A percentile compares a stretch with the other conserved stretches of the same genome.
phyloP scores from a whole-genome alignment of 2,113 vertebrate species.

The Riparia riparia region DNA sequence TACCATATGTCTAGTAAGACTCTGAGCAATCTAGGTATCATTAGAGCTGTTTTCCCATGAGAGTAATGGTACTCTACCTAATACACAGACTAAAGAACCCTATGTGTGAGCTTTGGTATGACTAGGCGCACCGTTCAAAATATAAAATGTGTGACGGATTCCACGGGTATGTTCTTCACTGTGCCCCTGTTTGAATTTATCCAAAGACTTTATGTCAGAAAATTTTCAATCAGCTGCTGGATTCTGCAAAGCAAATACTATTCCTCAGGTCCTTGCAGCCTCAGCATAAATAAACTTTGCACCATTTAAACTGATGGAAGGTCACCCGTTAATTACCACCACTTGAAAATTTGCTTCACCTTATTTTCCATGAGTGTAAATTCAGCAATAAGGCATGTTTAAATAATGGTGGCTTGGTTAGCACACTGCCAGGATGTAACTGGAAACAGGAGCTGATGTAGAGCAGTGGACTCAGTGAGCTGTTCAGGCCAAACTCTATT shows the following conservation, averaged over 20 bases:
- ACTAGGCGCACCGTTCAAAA: neutral
- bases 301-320: neutral
- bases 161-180: neutral
- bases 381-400: neutral
- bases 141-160: neutral
- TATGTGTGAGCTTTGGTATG: neutral
- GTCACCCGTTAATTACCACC: neutral
- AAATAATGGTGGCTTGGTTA: neutral
- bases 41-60: conserved; percentile 1
- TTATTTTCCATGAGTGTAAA: neutral
- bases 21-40: neutral
- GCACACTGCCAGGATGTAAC: neutral
- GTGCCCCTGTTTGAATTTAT: neutral
- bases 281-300: neutral
- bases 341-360: neutral
- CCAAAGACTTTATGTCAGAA: neutral
- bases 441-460: neutral
- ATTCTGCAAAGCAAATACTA: neutral
- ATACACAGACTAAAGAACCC: neutral
- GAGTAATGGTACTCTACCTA: neutral
- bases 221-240: neutral
- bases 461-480: neutral
- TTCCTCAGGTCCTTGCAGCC: neutral
- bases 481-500: neutral
- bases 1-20: neutral